Evolutionary conservation across 2,797 vertebrate species (phyloP).

Genomic region (Rhinichthys osculus): DNA sequence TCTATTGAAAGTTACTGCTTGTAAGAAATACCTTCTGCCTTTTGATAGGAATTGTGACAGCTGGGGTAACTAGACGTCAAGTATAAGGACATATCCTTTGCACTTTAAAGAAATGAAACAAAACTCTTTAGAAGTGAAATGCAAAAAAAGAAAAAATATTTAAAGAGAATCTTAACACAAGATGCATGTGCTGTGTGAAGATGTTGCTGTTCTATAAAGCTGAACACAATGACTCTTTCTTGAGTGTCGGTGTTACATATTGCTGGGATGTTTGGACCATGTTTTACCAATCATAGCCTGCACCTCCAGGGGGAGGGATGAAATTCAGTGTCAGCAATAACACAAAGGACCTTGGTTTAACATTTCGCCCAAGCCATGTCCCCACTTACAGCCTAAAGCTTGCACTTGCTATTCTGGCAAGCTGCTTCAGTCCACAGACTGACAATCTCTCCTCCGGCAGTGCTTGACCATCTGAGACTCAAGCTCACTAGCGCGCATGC

Average conservation of each 20-base stretch:
- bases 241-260: slow-evolving; percentile 47
- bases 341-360: slow-evolving; percentile 77
- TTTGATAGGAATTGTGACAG: slow-evolving; percentile 26
- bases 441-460: slow-evolving; percentile 66
- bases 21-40: slow-evolving; percentile 19
- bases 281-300: slow-evolving; percentile 60
- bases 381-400: slow-evolving; percentile 66
- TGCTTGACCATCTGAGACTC: slow-evolving; percentile 71
- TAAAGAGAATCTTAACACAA: not conserved
- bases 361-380: slow-evolving; percentile 66
- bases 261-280: slow-evolving; percentile 53
- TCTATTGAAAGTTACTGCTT: slow-evolving; percentile 14
- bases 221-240: slow-evolving; percentile 18
- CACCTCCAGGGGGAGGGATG: slow-evolving; percentile 54
- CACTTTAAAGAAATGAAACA: slow-evolving; percentile 10
- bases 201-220: slow-evolving; percentile 22
- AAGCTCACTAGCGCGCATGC: slow-evolving; percentile 24
- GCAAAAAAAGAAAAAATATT: not conserved
- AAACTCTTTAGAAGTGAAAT: not conserved
- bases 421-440: slow-evolving; percentile 64
- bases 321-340: slow-evolving; percentile 74
- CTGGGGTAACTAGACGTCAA: slow-evolving; percentile 28
- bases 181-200: not conserved
- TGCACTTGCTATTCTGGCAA: slow-evolving; percentile 64
- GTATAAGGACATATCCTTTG: slow-evolving; percentile 22